Conservation (phyloP, 2,888 invertebrate genomes). For the Aricia artaxerxes region DNA sequence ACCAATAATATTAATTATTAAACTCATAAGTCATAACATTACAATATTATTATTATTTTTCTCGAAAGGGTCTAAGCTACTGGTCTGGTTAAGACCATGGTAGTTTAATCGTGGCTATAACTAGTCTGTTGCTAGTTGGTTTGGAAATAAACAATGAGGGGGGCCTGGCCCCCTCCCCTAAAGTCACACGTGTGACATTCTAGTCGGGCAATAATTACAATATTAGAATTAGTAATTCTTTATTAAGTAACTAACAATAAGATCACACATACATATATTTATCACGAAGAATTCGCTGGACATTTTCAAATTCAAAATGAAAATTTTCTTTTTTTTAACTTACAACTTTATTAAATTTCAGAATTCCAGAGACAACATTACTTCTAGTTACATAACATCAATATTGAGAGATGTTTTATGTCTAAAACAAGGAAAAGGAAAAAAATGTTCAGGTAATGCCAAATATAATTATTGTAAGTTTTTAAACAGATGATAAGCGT, state of each 20-base stretch:
- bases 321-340: background rate
- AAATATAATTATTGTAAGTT: background rate
- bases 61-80: too few species aligned
- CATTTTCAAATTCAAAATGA: too few species aligned
- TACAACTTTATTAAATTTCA: slow-evolving; percentile 50
- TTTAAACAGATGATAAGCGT: slow-evolving; percentile 16
- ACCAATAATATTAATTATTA: background rate
- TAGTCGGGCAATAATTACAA: too few species aligned
- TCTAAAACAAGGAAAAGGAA: slow-evolving; percentile 78
- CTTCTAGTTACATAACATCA: slow-evolving; percentile 77
- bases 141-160: too few species aligned
- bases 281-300: too few species aligned
- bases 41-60: too few species aligned
- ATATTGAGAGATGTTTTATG: slow-evolving; percentile 82
- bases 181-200: too few species aligned
- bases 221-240: background rate
- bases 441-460: slow-evolving; percentile 68
- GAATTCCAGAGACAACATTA: slow-evolving; percentile 78
- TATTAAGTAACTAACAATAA: background rate
- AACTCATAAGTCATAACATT: background rate
- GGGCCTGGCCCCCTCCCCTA: too few species aligned
- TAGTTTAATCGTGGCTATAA: too few species aligned
- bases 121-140: too few species aligned
- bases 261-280: background rate
- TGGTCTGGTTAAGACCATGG: too few species aligned